Evolutionary conservation across 2,113 vertebrate species (phyloP), one percentile per base, ranked within the genome.

Genomic region (Brienomyrus longianalis): DNA sequence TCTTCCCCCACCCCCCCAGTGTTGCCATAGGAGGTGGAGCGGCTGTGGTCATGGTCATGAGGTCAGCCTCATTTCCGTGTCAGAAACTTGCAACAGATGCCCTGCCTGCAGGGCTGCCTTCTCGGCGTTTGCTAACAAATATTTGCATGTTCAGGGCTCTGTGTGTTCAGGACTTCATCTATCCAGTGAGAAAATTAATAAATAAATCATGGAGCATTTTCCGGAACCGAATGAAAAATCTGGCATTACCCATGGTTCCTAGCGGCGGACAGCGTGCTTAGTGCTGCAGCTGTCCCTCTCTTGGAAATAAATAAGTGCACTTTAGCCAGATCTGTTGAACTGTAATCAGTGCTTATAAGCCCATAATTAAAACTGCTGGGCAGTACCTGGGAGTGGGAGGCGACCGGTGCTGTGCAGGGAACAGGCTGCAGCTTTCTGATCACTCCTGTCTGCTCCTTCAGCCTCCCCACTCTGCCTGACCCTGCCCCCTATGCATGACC

Each of bases 101-200:
- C 70, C 70, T 77, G 11, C 13, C 70, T 77, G 17, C 70, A 35
- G 31, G 31, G 11, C 31, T 39, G 70, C 31, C 4, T 39, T 31
- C 70, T 77, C 15, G 9, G 10, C 70, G 4, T 39, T 35, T 77
- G 15, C 35, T 35, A 74, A 74, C 66, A 74, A 74, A 74, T 74
- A 74, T n/a, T 62, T 62, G 56, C 56, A 62, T 62, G 56, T 62
- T 62, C 56, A 62, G 56, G 8, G 56, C 56, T 74, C 66, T 74
- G 66, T 74, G 27, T 35, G 66, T 74, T 13, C 27, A 31, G 66
- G 27, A 39, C 70, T 77, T 77, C 35, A 39, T 39, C 70, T 77
- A 35, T 77, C 35, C 13, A 39, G 13, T 35, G 39, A 45, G 83
- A 66, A 86, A 89, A 90, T 56, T 91, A 91, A 89, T 84, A 91